phyloP scores from a whole-genome alignment of 2,888 invertebrate genomes.

The Scotopteryx bipunctaria region DNA sequence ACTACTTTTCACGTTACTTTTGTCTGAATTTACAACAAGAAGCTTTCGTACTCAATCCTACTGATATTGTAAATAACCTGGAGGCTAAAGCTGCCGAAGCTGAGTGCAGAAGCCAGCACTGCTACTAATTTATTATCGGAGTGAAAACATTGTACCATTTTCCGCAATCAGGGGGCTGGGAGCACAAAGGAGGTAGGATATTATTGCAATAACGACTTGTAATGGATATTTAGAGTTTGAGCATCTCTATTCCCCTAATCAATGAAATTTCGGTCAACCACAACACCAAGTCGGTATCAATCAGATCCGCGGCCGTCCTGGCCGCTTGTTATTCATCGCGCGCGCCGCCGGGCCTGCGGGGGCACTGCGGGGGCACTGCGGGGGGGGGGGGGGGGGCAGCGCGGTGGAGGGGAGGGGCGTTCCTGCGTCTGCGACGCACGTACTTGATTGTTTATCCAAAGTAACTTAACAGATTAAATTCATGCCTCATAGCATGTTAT shows the following conservation, averaged over 20 bases:
- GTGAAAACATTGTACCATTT: too few relatives aligned
- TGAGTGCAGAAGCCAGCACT: too few relatives aligned
- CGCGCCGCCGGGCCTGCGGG: constrained; percentile 16
- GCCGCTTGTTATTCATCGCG: constrained; percentile 17
- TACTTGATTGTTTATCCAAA: constrained; percentile 14
- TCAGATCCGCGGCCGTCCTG: background rate
- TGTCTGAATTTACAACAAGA: too few relatives aligned
- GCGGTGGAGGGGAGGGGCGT: background rate
- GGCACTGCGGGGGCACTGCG: background rate
- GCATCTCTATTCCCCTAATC: background rate
- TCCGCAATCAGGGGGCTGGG: too few relatives aligned
- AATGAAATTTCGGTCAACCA: constrained; percentile 13
- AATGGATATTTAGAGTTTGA: background rate
- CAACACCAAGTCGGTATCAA: constrained; percentile 12
- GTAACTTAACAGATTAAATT: constrained; percentile 8
- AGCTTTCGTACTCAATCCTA: too few relatives aligned
- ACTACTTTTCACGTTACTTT: too few relatives aligned
- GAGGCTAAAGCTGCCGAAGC: too few relatives aligned
- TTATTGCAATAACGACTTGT: too few relatives aligned
- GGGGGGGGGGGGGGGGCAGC: background rate
- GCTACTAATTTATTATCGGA: too few relatives aligned
- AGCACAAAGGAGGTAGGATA: too few relatives aligned
- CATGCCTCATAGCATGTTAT: too few relatives aligned
- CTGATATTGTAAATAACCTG: too few relatives aligned
- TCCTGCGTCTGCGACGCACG: constrained; percentile 1